Percentiles rank a stretch among this genome's conserved stretches.
Conservation (phyloP, 2,797 vertebrate genomes). For the Trachops cirrhosus region DNA sequence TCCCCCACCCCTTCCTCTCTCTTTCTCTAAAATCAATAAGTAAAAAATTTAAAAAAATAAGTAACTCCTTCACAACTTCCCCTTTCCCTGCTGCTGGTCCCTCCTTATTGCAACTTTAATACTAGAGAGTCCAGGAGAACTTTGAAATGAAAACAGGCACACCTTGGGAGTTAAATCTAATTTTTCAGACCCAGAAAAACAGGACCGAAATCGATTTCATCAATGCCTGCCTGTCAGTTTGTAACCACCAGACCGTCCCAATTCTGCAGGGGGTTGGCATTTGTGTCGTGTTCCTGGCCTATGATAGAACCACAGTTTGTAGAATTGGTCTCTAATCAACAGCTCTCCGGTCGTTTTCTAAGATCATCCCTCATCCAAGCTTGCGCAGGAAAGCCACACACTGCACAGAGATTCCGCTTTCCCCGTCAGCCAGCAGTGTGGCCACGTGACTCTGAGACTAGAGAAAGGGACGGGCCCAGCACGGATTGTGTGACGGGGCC, state of each 20-base stretch:
- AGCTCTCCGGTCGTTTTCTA: background rate
- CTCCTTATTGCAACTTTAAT: background rate
- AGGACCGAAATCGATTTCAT: background rate
- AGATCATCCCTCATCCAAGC: background rate
- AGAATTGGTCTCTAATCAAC: background rate
- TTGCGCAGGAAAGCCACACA: background rate
- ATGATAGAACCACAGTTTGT: background rate
- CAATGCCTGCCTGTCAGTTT: background rate
- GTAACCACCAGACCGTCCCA: background rate
- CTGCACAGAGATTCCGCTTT: background rate
- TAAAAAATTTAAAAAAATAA: background rate
- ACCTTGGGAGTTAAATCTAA: constrained; percentile 8
- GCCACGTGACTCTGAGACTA: background rate
- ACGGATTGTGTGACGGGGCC: background rate
- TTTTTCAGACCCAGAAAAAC: constrained; percentile 34
- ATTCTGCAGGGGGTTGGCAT: background rate
- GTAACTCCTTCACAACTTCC: background rate
- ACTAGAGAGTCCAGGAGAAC: background rate
- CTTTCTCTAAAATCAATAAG: background rate
- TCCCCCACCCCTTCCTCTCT: too few relatives aligned
- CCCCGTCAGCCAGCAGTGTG: too few relatives aligned
- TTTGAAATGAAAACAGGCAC: background rate
- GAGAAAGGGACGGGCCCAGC: background rate
- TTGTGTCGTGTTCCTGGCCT: background rate
- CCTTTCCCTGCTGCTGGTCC: background rate